Evolutionary conservation across 2,888 invertebrate species (phyloP), one percentile per base, ranked within the genome.

Genomic region (Xanthia icteritia): DNA sequence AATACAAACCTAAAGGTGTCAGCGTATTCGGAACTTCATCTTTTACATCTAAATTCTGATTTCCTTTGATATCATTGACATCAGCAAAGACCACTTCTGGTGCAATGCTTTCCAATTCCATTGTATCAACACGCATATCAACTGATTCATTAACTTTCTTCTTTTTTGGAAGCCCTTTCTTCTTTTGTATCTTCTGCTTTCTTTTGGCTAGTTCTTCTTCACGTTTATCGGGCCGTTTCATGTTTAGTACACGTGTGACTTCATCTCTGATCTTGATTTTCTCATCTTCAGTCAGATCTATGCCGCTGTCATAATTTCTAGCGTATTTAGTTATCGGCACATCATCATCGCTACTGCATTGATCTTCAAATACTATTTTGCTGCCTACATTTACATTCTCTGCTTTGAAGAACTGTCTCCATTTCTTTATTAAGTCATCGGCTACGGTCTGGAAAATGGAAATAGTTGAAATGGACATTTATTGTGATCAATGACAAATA

Each of bases 71-170:
- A 73, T 92, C 92, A 87, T 94, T 93, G 1, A 95, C 94, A 90
- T 96, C 95, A 11, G 95, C 95, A 86, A 96, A 96, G 0, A 86
- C 93, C 70, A 95, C 86, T 75, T 94, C 94, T 0, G 92, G 93
- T 5, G 78, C 76, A 8, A 80, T n/a, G 20, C 31, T 54, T 17
- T 73, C 73, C 39, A 81, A 60, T n/a, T 71, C 76, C 17, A 65
- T 54, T 36, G 75, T 60, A 20, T 48, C 69, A 39, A 71, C 51
- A 56, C 36, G 45, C 11, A 75, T 69, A 73, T 66, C 71, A 56
- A 81, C 77, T 31, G 68, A 65, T 39, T 85, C 77, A 58, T 77
- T 83, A 6, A 73, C 51, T 72, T 86, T 88, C 45, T 88, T 87
- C 27, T 86, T 86, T 72, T 88, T 88, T 31, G 48, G 27, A 39